These are phyloP conservation scores for Carcina quercana DNA, from an alignment of 2,888 invertebrate species.

Conservation along the genomic window DNA sequence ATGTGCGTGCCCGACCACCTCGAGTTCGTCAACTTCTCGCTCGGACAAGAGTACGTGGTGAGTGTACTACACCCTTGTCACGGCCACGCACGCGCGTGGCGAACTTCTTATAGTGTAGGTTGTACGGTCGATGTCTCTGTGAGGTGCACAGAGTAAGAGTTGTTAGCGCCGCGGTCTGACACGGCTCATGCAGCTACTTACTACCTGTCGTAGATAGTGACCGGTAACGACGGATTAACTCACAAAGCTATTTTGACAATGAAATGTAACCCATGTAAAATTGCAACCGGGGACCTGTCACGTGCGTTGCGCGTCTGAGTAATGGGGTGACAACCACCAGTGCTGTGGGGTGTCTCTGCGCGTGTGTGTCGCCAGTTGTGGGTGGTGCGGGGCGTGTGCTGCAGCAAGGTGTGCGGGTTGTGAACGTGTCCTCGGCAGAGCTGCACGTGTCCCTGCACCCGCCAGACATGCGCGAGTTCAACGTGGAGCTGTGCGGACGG, in stretches of 20 bases:
- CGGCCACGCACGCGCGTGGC: not conserved
- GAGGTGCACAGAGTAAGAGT: not conserved
- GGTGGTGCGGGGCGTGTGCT: slow-evolving; percentile 11
- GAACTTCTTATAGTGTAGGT: not conserved
- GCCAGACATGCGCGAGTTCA: slow-evolving; percentile 34
- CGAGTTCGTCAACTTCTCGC: slow-evolving; percentile 46
- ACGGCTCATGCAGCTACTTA: not conserved
- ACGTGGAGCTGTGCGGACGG: slow-evolving; percentile 30
- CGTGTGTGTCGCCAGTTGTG: not conserved
- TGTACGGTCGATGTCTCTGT: not conserved
- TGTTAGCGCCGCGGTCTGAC: not conserved
- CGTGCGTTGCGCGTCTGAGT: not conserved
- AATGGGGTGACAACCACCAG: not conserved
- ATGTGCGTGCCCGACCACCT: slow-evolving; percentile 44
- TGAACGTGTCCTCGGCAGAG: slow-evolving; percentile 45
- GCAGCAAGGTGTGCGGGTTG: slow-evolving; percentile 37
- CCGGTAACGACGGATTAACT: too few relatives aligned
- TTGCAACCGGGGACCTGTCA: too few relatives aligned
- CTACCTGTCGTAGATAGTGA: too few relatives aligned
- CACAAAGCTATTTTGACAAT: too few relatives aligned
- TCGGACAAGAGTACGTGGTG: slow-evolving; percentile 43
- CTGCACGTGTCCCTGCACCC: slow-evolving; percentile 43
- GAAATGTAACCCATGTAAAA: too few relatives aligned
- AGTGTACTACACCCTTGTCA: slow-evolving; percentile 6
- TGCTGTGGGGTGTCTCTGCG: not conserved